phyloP scores from a whole-genome alignment of 1,140 invertebrate species.

The Nymphalis io region DNA sequence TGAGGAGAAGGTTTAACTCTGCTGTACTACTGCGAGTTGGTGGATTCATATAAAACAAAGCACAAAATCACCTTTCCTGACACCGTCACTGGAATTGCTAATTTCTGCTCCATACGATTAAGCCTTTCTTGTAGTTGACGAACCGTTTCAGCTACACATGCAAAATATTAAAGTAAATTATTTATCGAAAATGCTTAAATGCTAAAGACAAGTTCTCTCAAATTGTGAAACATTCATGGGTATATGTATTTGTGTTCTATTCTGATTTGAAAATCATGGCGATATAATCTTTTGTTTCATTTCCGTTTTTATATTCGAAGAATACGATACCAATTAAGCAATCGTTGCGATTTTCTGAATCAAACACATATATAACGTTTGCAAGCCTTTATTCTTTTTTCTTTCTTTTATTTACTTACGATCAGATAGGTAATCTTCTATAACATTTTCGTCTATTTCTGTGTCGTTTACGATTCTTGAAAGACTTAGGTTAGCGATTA shows the following conservation, averaged over 20 bases:
- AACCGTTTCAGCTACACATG: constrained; percentile 55
- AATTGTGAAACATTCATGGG: no score
- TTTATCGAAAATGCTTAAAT: no score
- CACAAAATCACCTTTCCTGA: constrained; percentile 47
- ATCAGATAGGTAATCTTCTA: constrained; percentile 58
- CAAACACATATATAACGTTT: background rate
- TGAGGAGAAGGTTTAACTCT: no score
- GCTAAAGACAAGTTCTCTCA: no score
- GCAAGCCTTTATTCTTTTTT: background rate
- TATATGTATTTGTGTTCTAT: no score
- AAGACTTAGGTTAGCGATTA: constrained; percentile 15
- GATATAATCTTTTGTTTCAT: no score
- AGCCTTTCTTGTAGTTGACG: constrained; percentile 56
- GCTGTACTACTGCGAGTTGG: background rate
- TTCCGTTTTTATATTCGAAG: no score
- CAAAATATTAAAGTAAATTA: constrained; percentile 4
- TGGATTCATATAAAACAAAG: background rate
- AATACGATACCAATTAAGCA: no score
- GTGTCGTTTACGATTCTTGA: constrained; percentile 26
- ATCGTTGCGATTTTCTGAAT: background rate
- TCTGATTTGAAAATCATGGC: no score
- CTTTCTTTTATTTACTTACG: constrained; percentile 50
- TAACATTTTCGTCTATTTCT: constrained; percentile 32
- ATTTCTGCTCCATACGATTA: constrained; percentile 50
- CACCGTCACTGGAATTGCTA: constrained; percentile 29